Percentiles rank a stretch among this genome's conserved stretches.
Conservation (phyloP, 2,888 invertebrate species). For the Eulithis prunata region DNA sequence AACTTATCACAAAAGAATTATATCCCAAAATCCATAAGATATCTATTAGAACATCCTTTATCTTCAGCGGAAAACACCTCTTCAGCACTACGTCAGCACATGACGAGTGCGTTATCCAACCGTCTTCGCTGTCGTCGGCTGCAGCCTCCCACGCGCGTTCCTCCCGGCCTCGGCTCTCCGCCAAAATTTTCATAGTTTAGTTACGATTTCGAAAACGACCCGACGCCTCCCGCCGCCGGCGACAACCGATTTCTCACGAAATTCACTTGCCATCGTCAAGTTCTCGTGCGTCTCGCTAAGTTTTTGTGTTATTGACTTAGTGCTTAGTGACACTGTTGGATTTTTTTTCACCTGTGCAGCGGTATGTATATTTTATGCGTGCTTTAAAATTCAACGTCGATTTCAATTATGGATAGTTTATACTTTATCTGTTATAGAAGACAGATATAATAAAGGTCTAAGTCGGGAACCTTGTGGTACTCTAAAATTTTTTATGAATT, state of each 20-base stretch:
- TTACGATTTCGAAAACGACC: conserved; percentile 85
- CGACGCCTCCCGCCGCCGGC: conserved; percentile 84
- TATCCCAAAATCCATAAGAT: conserved; percentile 29
- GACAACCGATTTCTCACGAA: conserved; percentile 76
- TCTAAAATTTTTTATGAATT: conserved; percentile 15
- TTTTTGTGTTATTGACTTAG: conserved; percentile 61
- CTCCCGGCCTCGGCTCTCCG: conserved; percentile 75
- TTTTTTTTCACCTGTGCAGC: conserved; percentile 54
- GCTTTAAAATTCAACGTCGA: conserved; percentile 27
- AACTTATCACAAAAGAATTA: neutral
- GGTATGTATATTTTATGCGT: conserved; percentile 28
- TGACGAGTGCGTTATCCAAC: conserved; percentile 76
- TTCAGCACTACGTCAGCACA: conserved; percentile 73
- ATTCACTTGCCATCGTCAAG: conserved; percentile 73
- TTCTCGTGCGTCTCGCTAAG: conserved; percentile 64
- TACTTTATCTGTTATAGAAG: conserved; percentile 10
- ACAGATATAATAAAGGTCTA: conserved; percentile 24
- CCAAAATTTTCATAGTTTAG: conserved; percentile 83
- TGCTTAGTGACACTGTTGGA: conserved; percentile 67
- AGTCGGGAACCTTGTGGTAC: conserved; percentile 40
- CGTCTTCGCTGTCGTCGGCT: conserved; percentile 59
- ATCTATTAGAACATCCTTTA: conserved; percentile 50
- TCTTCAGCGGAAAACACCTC: conserved; percentile 83
- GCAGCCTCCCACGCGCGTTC: conserved; percentile 78
- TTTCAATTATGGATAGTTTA: neutral